Percentiles rank a stretch among this genome's conserved stretches.
Conservation (phyloP, 2,113 vertebrate genomes). For the Bufo bufo region DNA sequence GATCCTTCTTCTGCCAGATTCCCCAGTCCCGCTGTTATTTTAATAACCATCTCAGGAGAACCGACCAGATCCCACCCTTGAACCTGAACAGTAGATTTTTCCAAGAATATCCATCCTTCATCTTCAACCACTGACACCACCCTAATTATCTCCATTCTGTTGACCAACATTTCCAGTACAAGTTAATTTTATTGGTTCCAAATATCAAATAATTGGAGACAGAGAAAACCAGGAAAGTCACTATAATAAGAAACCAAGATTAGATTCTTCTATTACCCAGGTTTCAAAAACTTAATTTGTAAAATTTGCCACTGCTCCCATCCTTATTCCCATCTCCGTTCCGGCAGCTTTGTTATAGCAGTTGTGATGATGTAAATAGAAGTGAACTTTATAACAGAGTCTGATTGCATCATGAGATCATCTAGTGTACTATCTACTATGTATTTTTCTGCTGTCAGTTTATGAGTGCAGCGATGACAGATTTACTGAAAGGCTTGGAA, state of each 20-base stretch:
- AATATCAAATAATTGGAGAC: not conserved
- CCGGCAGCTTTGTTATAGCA: conserved; percentile 18
- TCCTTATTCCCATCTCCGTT: conserved; percentile 25
- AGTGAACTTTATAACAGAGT: conserved; percentile 18
- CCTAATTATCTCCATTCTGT: too few relatives aligned
- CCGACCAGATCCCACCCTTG: too few relatives aligned
- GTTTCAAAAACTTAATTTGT: conserved; percentile 24
- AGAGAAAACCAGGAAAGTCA: not conserved
- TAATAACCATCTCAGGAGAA: too few relatives aligned
- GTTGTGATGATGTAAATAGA: conserved; percentile 18
- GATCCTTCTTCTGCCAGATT: too few relatives aligned
- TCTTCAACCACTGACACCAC: too few relatives aligned
- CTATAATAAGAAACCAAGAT: not conserved
- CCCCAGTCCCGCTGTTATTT: too few relatives aligned
- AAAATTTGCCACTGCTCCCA: conserved; percentile 36
- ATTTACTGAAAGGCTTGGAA: conserved; percentile 46
- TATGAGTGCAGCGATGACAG: conserved; percentile 39
- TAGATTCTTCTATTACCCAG: not conserved
- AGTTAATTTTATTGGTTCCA: not conserved
- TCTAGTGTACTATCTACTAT: not conserved
- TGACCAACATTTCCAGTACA: not conserved
- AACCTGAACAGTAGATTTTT: too few relatives aligned
- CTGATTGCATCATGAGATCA: conserved; percentile 40
- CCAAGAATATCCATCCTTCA: not conserved
- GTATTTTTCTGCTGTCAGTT: conserved; percentile 52